A percentile compares a stretch with the other conserved stretches of the same genome.
Evolutionary conservation across 2,888 invertebrate species (phyloP).

Genomic region (Hypselothyrea guttata): DNA sequence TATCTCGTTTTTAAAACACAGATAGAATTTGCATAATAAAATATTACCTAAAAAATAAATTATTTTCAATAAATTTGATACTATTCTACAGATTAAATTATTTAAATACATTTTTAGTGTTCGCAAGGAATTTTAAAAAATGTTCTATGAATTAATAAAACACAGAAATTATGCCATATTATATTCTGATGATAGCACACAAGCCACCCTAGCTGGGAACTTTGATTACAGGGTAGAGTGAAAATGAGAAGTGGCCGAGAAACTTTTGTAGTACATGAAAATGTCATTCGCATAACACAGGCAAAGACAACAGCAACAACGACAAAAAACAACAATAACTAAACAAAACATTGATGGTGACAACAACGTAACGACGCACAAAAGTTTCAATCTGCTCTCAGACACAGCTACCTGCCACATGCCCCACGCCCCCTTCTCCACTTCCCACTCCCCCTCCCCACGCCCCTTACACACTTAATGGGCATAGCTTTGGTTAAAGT

Average conservation of each 20-base stretch:
- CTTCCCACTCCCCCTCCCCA: not conserved
- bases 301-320: conserved; percentile 35
- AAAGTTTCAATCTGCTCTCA: conserved; percentile 58
- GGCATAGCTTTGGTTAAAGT: conserved; percentile 35
- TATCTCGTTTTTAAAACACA: too few relatives aligned
- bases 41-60: too few relatives aligned
- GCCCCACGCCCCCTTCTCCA: not conserved
- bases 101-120: too few relatives aligned
- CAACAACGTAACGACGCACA: conserved; percentile 68
- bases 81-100: too few relatives aligned
- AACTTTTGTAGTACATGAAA: conserved; percentile 74
- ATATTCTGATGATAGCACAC: not conserved
- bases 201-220: not conserved
- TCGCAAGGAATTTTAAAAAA: too few relatives aligned
- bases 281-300: conserved; percentile 76
- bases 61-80: too few relatives aligned
- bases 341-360: conserved; percentile 34
- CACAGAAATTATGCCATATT: too few relatives aligned
- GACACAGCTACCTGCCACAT: not conserved
- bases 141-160: too few relatives aligned
- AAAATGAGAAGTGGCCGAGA: conserved; percentile 70
- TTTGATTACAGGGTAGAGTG: conserved; percentile 19
- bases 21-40: too few relatives aligned
- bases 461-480: conserved; percentile 32
- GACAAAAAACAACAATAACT: conserved; percentile 18